Evolutionary conservation across 1,140 invertebrate species (phyloP).

Genomic region (Vanessa tameamea): DNA sequence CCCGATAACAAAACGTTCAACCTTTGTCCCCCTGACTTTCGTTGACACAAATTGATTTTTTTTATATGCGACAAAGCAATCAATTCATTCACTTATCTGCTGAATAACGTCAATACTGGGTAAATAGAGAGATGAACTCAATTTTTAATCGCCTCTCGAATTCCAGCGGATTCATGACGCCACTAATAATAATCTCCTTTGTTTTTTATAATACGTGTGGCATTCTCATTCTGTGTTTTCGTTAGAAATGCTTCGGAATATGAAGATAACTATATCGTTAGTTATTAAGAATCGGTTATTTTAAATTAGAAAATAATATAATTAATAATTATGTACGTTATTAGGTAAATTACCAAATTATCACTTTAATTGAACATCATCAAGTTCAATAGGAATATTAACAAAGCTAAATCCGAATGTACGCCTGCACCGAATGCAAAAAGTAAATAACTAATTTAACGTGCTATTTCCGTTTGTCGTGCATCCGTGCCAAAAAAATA

Average conservation of each 20-base stretch:
- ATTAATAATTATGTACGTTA: neutral
- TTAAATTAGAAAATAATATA: too few species aligned
- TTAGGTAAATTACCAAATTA: neutral
- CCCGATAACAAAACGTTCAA: constrained; percentile 58
- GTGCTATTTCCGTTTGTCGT: too few species aligned
- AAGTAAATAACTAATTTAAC: too few species aligned
- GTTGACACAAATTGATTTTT: constrained; percentile 76
- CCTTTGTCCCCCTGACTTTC: constrained; percentile 54
- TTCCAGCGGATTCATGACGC: constrained; percentile 33
- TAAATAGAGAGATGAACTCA: constrained; percentile 46
- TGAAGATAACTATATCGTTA: neutral
- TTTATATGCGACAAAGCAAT: constrained; percentile 58
- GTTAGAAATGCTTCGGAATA: neutral
- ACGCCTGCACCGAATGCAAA: too few species aligned
- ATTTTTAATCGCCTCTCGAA: constrained; percentile 40
- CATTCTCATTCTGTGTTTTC: neutral
- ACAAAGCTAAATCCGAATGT: too few species aligned
- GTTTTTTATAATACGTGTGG: constrained; percentile 14
- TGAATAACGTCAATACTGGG: constrained; percentile 57
- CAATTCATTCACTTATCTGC: constrained; percentile 60
- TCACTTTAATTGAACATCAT: neutral
- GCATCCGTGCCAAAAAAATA: too few species aligned
- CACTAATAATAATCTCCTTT: constrained; percentile 25
- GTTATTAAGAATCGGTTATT: neutral
- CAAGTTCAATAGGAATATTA: too few species aligned